Base-by-base conservation (phyloP, 2,888 invertebrate species). In the Cryptophagus acutangulus region DNA sequence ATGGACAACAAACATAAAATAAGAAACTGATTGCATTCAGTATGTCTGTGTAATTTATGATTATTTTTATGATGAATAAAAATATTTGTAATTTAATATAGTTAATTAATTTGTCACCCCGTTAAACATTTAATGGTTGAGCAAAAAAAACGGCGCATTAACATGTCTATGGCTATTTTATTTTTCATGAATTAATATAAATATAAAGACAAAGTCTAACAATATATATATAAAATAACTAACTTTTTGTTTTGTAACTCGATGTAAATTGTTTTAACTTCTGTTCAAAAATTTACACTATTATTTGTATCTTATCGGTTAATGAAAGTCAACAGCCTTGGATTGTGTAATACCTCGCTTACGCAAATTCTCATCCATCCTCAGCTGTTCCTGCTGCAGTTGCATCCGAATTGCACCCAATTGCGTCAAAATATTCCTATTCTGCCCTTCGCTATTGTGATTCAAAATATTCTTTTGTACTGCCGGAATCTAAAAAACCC, bases 381-480 rank as follows among this genome's bases (percentile, higher is more conserved):
- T 74, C 42, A 82, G 59, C 59, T 81, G 80, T 41, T 82, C 81
- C 29, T 80, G 68, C 51, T 82, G 82, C 53, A 83, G 56, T 53
- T 83, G 82, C 52, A 80, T 71, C 26, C 81, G 64, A 40, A 83
- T 81, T 9, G 82, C 81, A 1, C 82, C 83, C 24, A 83, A 63
- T 58, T 83, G 82, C 0, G 82, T 82, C 45, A 83, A 55, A 42
- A 82, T 79, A 38, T 78, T 71, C 52, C 68, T 72, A 46, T 71
- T 72, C 38, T 76, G 75, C 31, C 74, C 72, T 2, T 54, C 44
- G n/a, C 12, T 26, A 26, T 26, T 26, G 43, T 71, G 70, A 53
- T 74, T 76, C 34, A 77, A 49, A 43, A 77, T 74, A 61, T 75
- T 77, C 63, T 76, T 78, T 59, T 81, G 81, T n/a, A 81, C 79